Evolutionary conservation across 2,888 invertebrate species (phyloP), one percentile per base, ranked within the genome.

Genomic region (Seira musarum): DNA sequence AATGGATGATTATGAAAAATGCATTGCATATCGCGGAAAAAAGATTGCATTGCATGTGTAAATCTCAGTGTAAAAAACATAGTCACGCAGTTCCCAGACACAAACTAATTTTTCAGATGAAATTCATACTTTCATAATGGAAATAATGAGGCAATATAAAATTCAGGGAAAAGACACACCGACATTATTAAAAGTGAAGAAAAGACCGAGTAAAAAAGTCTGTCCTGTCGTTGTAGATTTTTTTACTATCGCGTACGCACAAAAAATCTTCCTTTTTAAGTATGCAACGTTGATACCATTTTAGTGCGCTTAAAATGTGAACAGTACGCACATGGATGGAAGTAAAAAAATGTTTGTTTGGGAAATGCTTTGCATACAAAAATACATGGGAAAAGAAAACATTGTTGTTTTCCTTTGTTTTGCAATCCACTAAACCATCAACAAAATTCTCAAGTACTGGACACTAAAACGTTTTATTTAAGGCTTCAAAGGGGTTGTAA

Each of bases 141-240:
- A 63, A 71, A 71, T 71, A 71, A 71, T 71, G 71, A 71, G 71
- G 22, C 64, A 21, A 71, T n/a, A n/a, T n/a, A n/a, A n/a, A n/a
- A n/a, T n/a, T n/a, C n/a, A n/a, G n/a, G n/a, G n/a, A n/a, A n/a
- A n/a, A n/a, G 71, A 63, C 71, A 71, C 63, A 64, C 71, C 71
- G 71, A 71, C 71, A 71, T 17, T 49, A 57, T 40, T 46, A 46
- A 2, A 21, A 63, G 46, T 24, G 30, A 53, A 25, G 17, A 71
- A 60, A 64, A 46, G 24, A 61, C 61, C 40, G 24, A 46, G 67
- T 67, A 63, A 22, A 63, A 22, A 63, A 8, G n/a, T 60, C 13
- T 60, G 8, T 21, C 63, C 24, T 63, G 63, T 63, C 10, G 21
- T 63, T 63, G 63, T 24, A 21, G 63, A 63, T 24, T 63, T n/a